Conservation (phyloP, 2,888 invertebrate genomes). For the Dryococelus australis region DNA sequence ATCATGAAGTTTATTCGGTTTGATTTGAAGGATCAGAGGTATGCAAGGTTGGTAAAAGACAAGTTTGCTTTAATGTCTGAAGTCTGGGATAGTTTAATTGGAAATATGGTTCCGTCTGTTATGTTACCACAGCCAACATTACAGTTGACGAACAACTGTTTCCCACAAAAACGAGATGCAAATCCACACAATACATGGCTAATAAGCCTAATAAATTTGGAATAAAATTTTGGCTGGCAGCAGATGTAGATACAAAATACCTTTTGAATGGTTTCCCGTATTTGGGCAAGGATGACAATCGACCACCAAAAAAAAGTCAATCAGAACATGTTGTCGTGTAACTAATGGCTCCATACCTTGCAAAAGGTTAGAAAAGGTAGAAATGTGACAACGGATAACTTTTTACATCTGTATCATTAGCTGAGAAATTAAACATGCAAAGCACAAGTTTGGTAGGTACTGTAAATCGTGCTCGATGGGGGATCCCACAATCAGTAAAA, state of each 20-base stretch:
- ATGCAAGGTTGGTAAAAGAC: not conserved
- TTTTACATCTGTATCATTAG: too few relatives aligned
- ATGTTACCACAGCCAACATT: not conserved
- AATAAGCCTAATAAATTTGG: constrained; percentile 49
- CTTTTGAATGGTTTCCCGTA: constrained; percentile 49
- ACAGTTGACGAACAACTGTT: constrained; percentile 30
- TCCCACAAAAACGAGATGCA: constrained; percentile 16
- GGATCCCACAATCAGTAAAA: too few relatives aligned
- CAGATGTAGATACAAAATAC: constrained; percentile 48
- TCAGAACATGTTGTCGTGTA: constrained; percentile 49
- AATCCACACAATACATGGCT: constrained; percentile 50
- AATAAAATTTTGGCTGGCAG: constrained; percentile 52
- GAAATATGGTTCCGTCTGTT: not conserved
- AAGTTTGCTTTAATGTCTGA: too few relatives aligned
- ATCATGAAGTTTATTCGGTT: constrained; percentile 21
- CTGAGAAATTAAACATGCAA: constrained; percentile 19
- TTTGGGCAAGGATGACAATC: constrained; percentile 47
- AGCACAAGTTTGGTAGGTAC: constrained; percentile 23
- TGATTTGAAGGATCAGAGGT: constrained; percentile 25
- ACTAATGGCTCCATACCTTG: constrained; percentile 48
- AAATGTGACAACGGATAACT: constrained; percentile 48
- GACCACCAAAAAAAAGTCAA: constrained; percentile 44
- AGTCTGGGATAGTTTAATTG: constrained; percentile 22
- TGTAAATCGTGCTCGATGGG: constrained; percentile 4
- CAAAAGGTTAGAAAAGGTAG: constrained; percentile 47